Percentiles rank a stretch among this genome's conserved stretches.
These are phyloP conservation scores for Larimichthys crocea DNA, from an alignment of 2,113 vertebrate species.

Conservation along the genomic window DNA sequence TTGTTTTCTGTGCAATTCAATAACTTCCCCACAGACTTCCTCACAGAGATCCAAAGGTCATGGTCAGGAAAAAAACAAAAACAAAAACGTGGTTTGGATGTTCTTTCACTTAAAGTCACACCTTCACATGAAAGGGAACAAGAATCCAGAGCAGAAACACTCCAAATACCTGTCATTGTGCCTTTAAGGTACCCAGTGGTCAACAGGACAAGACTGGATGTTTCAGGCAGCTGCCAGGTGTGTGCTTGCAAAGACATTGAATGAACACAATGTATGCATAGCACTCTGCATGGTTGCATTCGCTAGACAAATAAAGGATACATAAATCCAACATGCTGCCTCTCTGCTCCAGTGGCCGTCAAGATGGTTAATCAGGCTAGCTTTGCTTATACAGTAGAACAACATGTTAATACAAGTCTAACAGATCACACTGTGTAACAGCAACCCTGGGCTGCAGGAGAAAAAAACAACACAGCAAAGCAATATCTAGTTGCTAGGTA, in stretches of 20 bases:
- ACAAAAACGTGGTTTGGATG: neutral
- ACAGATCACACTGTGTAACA: neutral
- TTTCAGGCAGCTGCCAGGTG: neutral
- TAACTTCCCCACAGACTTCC: neutral
- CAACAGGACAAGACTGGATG: neutral
- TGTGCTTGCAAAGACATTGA: neutral
- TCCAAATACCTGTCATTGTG: neutral
- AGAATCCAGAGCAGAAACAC: neutral
- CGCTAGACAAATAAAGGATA: slow-evolving; percentile 12
- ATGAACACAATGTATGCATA: neutral
- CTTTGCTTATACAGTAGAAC: neutral
- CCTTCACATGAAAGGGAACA: too few relatives aligned
- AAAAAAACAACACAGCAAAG: neutral
- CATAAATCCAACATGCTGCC: neutral
- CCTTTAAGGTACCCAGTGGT: neutral
- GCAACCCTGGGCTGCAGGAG: neutral
- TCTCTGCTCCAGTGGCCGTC: slow-evolving; percentile 5
- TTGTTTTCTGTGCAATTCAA: slow-evolving; percentile 10
- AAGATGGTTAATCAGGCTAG: slow-evolving; percentile 9
- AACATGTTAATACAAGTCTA: slow-evolving; percentile 30
- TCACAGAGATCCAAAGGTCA: neutral
- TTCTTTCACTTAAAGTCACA: neutral
- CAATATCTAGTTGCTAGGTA: neutral
- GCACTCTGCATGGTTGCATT: neutral
- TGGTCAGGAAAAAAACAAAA: neutral